Percentiles rank a stretch among this genome's conserved stretches.
phyloP scores from a whole-genome alignment of 1,140 invertebrate species.

The Lucilia sericata region DNA sequence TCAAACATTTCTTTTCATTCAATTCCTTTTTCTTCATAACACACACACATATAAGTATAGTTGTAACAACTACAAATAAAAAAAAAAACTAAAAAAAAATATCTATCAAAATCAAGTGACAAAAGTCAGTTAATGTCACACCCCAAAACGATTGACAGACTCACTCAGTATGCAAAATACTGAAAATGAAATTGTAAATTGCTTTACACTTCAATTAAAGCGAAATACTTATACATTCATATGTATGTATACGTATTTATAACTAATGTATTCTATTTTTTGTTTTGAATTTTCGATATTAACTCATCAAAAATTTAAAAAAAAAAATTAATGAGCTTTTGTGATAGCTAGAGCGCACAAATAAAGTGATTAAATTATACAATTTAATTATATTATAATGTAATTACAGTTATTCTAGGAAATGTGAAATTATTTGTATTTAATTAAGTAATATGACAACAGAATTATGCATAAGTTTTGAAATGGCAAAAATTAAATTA shows the following conservation, averaged over 20 bases:
- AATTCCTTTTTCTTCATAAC: too few relatives aligned
- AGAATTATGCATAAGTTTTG: too few relatives aligned
- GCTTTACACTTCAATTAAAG: not conserved
- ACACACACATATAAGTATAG: too few relatives aligned
- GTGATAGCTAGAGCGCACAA: not conserved
- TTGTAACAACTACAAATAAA: too few relatives aligned
- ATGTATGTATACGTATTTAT: too few relatives aligned
- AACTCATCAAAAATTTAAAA: not conserved
- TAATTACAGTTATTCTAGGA: too few relatives aligned
- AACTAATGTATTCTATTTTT: not conserved
- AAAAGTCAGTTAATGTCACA: conserved; percentile 42
- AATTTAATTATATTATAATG: too few relatives aligned
- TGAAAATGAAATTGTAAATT: not conserved
- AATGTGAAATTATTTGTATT: too few relatives aligned
- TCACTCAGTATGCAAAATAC: not conserved
- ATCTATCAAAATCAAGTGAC: conserved; percentile 43
- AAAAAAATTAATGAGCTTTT: conserved; percentile 9
- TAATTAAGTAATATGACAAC: too few relatives aligned
- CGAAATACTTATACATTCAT: not conserved
- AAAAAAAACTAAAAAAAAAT: too few relatives aligned
- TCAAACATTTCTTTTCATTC: not conserved
- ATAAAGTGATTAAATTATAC: not conserved
- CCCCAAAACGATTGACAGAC: conserved; percentile 24
- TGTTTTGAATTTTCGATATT: not conserved
- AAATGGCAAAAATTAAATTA: too few relatives aligned